phyloP scores from a whole-genome alignment of 2,797 vertebrate species.

The Harpagifer antarcticus region DNA sequence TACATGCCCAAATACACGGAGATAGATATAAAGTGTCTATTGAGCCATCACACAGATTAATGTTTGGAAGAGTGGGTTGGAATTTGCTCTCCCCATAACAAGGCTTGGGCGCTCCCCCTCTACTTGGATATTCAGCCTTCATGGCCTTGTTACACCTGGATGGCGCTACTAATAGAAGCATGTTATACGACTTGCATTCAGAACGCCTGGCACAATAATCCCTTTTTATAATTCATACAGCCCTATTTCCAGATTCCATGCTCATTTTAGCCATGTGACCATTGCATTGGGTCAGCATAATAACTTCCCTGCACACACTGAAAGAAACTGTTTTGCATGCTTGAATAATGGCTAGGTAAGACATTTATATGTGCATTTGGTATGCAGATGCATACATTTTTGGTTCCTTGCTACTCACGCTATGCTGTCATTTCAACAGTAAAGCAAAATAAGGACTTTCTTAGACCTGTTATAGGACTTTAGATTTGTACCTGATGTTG shows the following conservation, averaged over 20 bases:
- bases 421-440: constrained; percentile 32
- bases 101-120: constrained; percentile 56
- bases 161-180: constrained; percentile 83
- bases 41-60: constrained; percentile 76
- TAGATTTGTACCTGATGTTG: constrained; percentile 9
- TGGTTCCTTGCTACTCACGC: not conserved
- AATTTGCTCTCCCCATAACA: constrained; percentile 73
- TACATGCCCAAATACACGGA: constrained; percentile 48
- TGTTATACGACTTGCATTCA: constrained; percentile 79
- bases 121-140: constrained; percentile 71
- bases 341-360: constrained; percentile 30
- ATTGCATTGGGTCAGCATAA: constrained; percentile 40
- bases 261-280: constrained; percentile 68
- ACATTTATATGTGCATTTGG: constrained; percentile 20
- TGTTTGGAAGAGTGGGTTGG: constrained; percentile 69
- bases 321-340: constrained; percentile 41
- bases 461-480: constrained; percentile 10
- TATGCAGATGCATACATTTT: constrained; percentile 27
- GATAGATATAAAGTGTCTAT: constrained; percentile 67
- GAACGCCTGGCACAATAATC: constrained; percentile 57
- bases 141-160: constrained; percentile 81
- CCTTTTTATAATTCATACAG: constrained; percentile 76
- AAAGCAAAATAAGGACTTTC: constrained; percentile 45
- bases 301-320: constrained; percentile 17
- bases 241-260: constrained; percentile 58